These are phyloP conservation scores for Pseudomyrmex flavicornis DNA, from an alignment of 1,140 invertebrate genomes.

Conservation along the genomic window DNA sequence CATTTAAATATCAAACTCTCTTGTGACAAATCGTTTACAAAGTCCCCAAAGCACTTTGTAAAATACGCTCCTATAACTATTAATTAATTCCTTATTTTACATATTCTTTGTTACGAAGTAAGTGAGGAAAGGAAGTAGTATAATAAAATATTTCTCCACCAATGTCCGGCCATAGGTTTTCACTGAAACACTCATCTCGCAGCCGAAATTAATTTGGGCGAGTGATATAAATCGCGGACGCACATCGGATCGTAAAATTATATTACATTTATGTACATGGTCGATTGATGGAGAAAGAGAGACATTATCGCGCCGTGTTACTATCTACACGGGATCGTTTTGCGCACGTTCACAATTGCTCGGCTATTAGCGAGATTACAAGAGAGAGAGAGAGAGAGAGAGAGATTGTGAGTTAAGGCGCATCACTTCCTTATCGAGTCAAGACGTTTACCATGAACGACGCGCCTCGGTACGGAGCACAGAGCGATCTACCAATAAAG, in stretches of 20 bases:
- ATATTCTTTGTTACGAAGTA: too few species aligned
- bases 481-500: conserved; percentile 56
- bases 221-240: too few species aligned
- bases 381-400: conserved; percentile 14
- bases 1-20: too few species aligned
- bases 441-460: conserved; percentile 53
- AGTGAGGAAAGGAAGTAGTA: too few species aligned
- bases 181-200: too few species aligned
- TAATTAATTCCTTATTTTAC: background rate
- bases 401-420: conserved; percentile 57
- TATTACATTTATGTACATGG: too few species aligned
- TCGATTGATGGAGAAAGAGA: background rate
- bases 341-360: conserved; percentile 47
- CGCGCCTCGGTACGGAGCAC: background rate
- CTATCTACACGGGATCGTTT: background rate
- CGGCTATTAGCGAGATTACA: conserved; percentile 60
- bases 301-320: background rate
- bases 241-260: background rate
- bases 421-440: conserved; percentile 57
- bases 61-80: too few species aligned
- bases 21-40: too few species aligned
- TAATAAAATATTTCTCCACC: too few species aligned
- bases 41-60: too few species aligned
- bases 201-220: too few species aligned
- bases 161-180: too few species aligned